These are phyloP conservation scores for Saturnia pavonia DNA, from an alignment of 2,888 invertebrate genomes.

Conservation along the genomic window DNA sequence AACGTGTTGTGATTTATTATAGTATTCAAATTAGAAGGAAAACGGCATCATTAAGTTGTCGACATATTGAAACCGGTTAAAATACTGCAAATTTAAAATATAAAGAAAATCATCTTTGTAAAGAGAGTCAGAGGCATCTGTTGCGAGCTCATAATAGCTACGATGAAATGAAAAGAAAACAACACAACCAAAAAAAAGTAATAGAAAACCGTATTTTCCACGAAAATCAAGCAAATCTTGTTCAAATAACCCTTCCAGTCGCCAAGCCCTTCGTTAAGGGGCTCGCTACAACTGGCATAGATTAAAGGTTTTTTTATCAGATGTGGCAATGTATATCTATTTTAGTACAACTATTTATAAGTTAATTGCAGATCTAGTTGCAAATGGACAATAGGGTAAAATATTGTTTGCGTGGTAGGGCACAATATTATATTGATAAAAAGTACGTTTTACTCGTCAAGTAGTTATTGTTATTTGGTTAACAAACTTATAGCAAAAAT, in stretches of 20 bases:
- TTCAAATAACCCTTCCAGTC: slow-evolving; percentile 55
- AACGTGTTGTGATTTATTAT: neutral
- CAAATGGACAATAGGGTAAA: too few species aligned
- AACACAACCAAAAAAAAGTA: slow-evolving; percentile 32
- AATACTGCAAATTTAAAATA: neutral
- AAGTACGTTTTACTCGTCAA: too few species aligned
- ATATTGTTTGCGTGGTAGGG: too few species aligned
- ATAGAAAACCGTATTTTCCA: slow-evolving; percentile 44
- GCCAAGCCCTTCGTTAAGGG: slow-evolving; percentile 49
- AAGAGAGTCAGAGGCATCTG: slow-evolving; percentile 22
- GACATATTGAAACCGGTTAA: neutral
- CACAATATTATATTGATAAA: too few species aligned
- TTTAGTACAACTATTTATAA: too few species aligned
- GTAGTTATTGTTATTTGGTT: too few species aligned
- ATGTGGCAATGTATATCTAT: neutral
- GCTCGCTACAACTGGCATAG: slow-evolving; percentile 26
- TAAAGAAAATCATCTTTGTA: neutral
- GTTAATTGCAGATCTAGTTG: too few species aligned
- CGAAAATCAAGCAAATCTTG: slow-evolving; percentile 57
- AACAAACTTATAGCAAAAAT: too few species aligned
- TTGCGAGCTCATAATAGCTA: slow-evolving; percentile 20
- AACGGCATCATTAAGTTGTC: neutral
- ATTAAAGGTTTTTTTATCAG: slow-evolving; percentile 25
- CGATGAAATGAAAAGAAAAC: slow-evolving; percentile 24
- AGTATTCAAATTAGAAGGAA: neutral